Base-by-base conservation (phyloP, 2,888 invertebrate genomes). In the Lagria hirta region DNA sequence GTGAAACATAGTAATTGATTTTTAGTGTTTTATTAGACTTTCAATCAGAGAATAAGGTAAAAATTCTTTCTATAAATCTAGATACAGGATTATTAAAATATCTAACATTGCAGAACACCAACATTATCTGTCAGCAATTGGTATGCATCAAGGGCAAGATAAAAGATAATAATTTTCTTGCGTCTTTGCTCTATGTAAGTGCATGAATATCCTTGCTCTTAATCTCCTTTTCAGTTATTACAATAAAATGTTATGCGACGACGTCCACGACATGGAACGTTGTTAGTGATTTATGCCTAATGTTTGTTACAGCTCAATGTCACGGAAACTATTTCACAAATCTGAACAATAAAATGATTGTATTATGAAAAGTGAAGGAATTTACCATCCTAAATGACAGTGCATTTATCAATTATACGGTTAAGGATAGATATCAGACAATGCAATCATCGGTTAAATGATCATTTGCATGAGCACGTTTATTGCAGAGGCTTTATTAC, bases 201-300 rank as follows among this genome's bases (percentile, higher is more conserved):
- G 28, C 28, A 28, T 23, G 28, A 42, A 26, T 45, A 51, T 51
- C 36, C 43, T 48, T 48, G 51, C 48, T 51, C 49, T 49, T 40
- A 42, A 44, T 49, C 44, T 32, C 40, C 35, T 44, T 48, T 38
- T 40, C 38, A 12, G 8, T 18, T 18, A 11, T 26, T 27, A 15
- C 23, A 43, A 32, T 30, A 30, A 43, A 38, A 29, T 40, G 18
- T 28, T 28, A 28, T 32, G 32, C 23, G 45, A 20, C 45, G 41
- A 20, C 45, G 41, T 40, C 28, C 36, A 16, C 26, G 32, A 41
- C 43, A 30, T 16, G 21, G n/a, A 27, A 34, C 29, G 29, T 24
- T 17, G 29, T 24, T 21, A 11, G 28, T 43, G 43, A 43, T 43
- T 38, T 38, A 34, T 38, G 18, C 26, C 18, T 20, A 24, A 11